Evolutionary conservation across 2,888 invertebrate species (phyloP), one percentile per base, ranked within the genome.

Genomic region (Ferdinandea cuprea): DNA sequence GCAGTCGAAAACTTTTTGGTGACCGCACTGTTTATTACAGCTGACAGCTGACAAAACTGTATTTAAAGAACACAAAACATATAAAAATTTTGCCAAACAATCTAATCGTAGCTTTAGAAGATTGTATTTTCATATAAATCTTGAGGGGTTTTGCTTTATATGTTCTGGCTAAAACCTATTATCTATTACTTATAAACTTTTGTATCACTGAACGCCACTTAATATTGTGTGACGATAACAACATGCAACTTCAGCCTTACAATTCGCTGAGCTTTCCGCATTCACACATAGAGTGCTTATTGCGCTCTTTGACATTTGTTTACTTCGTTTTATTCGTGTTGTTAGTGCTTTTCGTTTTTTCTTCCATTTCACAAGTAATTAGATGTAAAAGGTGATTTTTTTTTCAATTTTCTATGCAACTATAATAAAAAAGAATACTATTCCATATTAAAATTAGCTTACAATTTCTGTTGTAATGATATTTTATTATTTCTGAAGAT

Each of bases 261-360:
- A 59, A 9, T 3, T 5, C 6, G 11, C n/a, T n/a, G 19, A 4
- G 4, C 19, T 44, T 42, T 30, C 8, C 3, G 0, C 0, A 0
- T 37, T 63, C 56, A 37, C 19, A 28, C 28, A 8, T 58, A 83
- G 83, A 48, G 44, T 66, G n/a, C 77, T 19, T 46, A 25, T 1
- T 3, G 6, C 37, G 21, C 58, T 46, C 46, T 72, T 19, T 86
- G 86, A 85, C 86, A 85, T 86, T 86, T 86, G 69, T 81, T 78
- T 81, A 85, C 65, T 72, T 85, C 76, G 74, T 86, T 86, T 83
- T 83, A 56, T 77, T 83, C 72, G 50, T 83, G 73, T 73, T 83
- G 72, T 83, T 83, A 68, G 83, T 83, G 56, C 72, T 73, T 66
- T 73, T 77, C 73, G 78, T 58, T 68, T 44, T 68, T 73, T 73